Base-by-base conservation (phyloP, 2,113 vertebrate species). In the Caloenas nicobarica region DNA sequence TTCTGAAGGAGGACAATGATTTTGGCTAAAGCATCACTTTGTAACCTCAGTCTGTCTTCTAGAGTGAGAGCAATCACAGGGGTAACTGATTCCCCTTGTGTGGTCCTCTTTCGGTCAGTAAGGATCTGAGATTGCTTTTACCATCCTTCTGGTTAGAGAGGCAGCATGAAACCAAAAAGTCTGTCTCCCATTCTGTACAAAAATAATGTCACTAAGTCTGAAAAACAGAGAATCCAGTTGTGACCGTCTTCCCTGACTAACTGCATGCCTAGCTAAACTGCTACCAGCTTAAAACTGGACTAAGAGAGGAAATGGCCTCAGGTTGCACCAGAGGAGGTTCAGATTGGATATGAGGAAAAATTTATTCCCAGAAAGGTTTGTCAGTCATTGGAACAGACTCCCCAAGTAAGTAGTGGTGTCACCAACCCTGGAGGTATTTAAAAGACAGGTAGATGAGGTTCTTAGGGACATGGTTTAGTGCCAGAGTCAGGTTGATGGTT, bases 1-100 rank as follows among this genome's bases (percentile, higher is more conserved):
- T 22, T 24, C 34, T 6, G 7, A 77, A 50, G 4, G 14, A 68
- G 5, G 13, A 34, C n/a, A 34, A 61, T 0, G 0, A 33, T 34
- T 65, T 40, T 33, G 28, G 29, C 8, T 50, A 72, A 46, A 19
- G 29, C 4, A 1, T 13, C 4, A 8, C 24, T 76, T 82, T 38
- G 17, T 26, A 58, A 4, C 10, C 6, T 62, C 10, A 0, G 33
- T 12, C 36, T 13, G 9, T 9, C 18, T 44, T 62, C 21, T 56
- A 53, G 33, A 21, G 38, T 12, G 76, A 51, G 21, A 29, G 2
- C 9, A 31, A 17, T 4, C 46, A 18, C 13, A 10, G 24, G 7
- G 11, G 4, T 10, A 28, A 8, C 10, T 36, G 50, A 60, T 57
- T 72, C 53, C 28, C 16, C 21, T 87, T 11, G 19, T 10, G 5